A percentile compares a stretch with the other conserved stretches of the same genome.
Conservation (phyloP, 2,113 vertebrate species). For the Phyllostomus hastatus region DNA sequence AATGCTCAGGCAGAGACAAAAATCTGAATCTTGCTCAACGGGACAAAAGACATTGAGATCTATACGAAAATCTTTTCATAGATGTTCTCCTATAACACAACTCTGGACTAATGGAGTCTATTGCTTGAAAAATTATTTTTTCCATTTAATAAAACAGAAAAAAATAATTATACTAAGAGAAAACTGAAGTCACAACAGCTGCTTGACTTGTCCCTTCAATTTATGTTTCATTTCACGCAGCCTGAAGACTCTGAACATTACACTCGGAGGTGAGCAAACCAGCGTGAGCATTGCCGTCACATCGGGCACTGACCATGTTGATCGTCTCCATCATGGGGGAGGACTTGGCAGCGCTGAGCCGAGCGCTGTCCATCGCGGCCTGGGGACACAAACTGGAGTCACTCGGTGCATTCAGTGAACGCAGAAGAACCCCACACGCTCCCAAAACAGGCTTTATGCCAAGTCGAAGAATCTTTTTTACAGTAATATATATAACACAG, state of each 20-base stretch:
- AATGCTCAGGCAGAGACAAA: background rate
- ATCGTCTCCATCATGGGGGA: conserved; percentile 99
- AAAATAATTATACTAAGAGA: background rate
- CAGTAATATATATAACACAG: conserved; percentile 12
- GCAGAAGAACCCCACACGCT: background rate
- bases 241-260: background rate
- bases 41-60: background rate
- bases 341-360: conserved; percentile 96
- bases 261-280: background rate
- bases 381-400: conserved; percentile 58
- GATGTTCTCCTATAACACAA: background rate
- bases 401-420: background rate
- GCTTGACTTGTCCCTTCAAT: background rate
- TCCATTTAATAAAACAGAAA: background rate
- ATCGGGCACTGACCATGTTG: conserved; percentile 89
- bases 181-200: background rate
- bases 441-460: background rate
- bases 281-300: background rate
- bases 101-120: background rate
- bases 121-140: background rate
- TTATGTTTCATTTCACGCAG: background rate
- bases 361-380: conserved; percentile 96
- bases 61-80: background rate
- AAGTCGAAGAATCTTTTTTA: background rate
- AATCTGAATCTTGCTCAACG: background rate